Conservation (phyloP, 2,888 invertebrate species). For the Pocota personata region DNA sequence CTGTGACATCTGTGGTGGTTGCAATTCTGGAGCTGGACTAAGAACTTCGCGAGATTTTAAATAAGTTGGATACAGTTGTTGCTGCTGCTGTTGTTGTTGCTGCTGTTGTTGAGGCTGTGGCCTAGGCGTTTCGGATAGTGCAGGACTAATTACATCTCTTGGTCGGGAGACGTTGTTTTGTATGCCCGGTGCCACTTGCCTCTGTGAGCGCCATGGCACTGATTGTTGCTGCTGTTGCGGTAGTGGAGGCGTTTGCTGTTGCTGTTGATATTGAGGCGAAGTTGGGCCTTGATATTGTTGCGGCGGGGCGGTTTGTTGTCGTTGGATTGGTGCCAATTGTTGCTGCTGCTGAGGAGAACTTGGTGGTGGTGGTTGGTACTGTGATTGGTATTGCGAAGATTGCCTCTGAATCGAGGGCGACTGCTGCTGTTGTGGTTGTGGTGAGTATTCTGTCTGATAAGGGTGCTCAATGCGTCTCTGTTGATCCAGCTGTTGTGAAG, state of each 20-base stretch:
- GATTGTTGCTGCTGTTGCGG: constrained; percentile 75
- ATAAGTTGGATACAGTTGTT: constrained; percentile 79
- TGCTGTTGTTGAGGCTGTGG: constrained; percentile 74
- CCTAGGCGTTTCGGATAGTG: constrained; percentile 67
- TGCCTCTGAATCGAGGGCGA: constrained; percentile 44
- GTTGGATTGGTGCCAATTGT: constrained; percentile 63
- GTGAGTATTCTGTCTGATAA: constrained; percentile 79
- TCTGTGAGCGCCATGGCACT: constrained; percentile 81
- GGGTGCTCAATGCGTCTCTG: constrained; percentile 80
- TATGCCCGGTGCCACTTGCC: constrained; percentile 7
- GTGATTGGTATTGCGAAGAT: constrained; percentile 40
- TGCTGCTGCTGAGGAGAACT: constrained; percentile 74
- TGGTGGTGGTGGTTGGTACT: constrained; percentile 73
- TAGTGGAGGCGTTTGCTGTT: constrained; percentile 72
- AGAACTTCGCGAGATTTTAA: constrained; percentile 79
- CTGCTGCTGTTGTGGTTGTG: constrained; percentile 56
- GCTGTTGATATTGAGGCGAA: constrained; percentile 76
- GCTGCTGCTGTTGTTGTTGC: constrained; percentile 76
- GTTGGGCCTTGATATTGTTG: constrained; percentile 74
- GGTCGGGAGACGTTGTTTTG: constrained; percentile 63
- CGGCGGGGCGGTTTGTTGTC: constrained; percentile 69
- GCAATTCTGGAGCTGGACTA: constrained; percentile 76
- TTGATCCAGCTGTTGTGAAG: constrained; percentile 78
- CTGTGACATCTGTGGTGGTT: constrained; percentile 76
- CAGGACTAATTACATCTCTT: constrained; percentile 74